Conservation (phyloP, 2,113 vertebrate species). For the Murina feae region DNA sequence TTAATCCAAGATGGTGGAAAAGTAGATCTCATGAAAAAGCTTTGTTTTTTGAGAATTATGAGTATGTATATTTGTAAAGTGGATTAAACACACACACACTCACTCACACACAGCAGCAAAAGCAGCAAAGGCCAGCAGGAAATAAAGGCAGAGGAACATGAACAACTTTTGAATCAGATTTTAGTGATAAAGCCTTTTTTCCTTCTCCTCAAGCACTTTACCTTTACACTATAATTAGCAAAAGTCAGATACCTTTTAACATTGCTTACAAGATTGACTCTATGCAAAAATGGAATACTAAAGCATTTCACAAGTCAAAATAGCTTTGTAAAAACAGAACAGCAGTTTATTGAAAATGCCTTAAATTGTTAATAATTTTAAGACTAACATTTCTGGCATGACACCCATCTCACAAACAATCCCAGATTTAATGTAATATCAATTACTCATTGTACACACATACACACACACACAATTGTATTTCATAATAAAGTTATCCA, state of each 20-base stretch:
- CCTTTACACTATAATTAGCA: not conserved
- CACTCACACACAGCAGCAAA: not conserved
- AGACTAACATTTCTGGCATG: not conserved
- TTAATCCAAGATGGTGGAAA: not conserved
- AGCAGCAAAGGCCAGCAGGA: not conserved
- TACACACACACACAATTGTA: not conserved
- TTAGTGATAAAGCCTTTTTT: not conserved
- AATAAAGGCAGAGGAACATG: not conserved
- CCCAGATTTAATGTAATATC: not conserved
- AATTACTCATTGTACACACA: not conserved
- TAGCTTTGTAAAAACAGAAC: conserved; percentile 49
- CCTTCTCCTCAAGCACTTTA: not conserved
- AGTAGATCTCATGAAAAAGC: not conserved
- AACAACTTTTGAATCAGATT: not conserved
- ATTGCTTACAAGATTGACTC: not conserved
- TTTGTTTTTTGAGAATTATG: not conserved
- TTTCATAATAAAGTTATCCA: not conserved
- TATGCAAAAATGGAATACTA: conserved; percentile 4
- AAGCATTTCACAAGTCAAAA: conserved; percentile 29
- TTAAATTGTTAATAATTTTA: conserved; percentile 56
- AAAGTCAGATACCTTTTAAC: not conserved
- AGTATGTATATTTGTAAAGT: not conserved
- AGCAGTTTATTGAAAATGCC: conserved; percentile 42
- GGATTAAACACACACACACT: not conserved
- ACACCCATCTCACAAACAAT: not conserved